Conservation (phyloP, 2,888 invertebrate species). For the Listrodromus nycthemerus region DNA sequence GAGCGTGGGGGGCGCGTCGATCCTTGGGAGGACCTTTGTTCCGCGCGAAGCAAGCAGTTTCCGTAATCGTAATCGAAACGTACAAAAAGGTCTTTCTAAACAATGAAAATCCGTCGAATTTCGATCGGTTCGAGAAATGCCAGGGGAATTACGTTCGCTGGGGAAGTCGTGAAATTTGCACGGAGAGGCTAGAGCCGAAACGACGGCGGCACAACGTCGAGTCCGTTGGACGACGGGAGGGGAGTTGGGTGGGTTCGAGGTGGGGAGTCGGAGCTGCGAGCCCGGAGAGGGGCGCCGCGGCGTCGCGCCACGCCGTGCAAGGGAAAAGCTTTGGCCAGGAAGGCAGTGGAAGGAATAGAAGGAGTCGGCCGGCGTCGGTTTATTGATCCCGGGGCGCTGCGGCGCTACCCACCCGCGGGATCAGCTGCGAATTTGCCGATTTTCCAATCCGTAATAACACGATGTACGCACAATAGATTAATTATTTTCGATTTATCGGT, state of each 20-base stretch:
- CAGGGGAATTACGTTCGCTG: neutral
- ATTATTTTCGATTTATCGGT: neutral
- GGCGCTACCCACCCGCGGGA: constrained; percentile 83
- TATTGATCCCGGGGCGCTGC: constrained; percentile 84
- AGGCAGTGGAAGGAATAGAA: constrained; percentile 80
- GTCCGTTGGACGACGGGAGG: constrained; percentile 68
- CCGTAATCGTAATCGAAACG: neutral
- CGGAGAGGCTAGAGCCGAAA: neutral
- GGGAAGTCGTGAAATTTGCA: neutral
- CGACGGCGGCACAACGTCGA: constrained; percentile 67
- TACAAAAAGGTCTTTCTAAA: neutral
- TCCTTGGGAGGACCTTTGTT: constrained; percentile 8
- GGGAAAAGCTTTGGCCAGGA: constrained; percentile 73
- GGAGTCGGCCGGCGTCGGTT: constrained; percentile 83
- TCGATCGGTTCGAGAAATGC: constrained; percentile 11
- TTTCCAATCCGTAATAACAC: constrained; percentile 35
- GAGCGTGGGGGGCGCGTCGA: neutral
- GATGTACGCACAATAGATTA: neutral
- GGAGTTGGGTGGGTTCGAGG: neutral
- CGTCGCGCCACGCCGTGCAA: constrained; percentile 75
- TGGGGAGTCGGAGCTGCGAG: constrained; percentile 12
- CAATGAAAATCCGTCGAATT: constrained; percentile 53
- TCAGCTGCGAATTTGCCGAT: constrained; percentile 75
- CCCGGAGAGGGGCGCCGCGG: constrained; percentile 75
- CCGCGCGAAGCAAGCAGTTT: neutral